Evolutionary conservation across 2,888 invertebrate species (phyloP).

Genomic region (Acanthosepion pharaonis): DNA sequence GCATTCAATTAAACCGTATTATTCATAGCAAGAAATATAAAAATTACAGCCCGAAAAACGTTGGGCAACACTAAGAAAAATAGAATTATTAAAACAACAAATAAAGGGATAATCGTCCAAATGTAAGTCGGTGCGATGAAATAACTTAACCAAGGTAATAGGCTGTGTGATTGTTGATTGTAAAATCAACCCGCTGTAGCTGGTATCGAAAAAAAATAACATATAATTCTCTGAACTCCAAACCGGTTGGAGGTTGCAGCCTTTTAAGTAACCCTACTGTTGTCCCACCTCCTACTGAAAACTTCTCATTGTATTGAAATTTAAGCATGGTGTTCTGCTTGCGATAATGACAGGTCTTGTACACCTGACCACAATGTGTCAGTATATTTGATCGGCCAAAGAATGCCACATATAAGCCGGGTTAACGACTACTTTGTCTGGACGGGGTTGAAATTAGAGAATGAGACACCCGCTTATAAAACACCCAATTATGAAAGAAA

Average conservation of each 20-base stretch:
- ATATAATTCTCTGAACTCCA: neutral
- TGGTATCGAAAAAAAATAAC: neutral
- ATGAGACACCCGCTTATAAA: neutral
- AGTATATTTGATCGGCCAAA: neutral
- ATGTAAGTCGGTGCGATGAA: too few relatives aligned
- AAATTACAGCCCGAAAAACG: too few relatives aligned
- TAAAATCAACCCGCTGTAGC: neutral
- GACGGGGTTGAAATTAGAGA: neutral
- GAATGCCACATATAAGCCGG: neutral
- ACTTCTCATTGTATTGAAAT: slow-evolving; percentile 20
- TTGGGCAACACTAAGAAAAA: too few relatives aligned
- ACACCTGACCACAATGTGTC: slow-evolving; percentile 9
- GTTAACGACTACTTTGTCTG: neutral
- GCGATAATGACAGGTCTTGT: neutral
- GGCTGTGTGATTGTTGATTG: neutral
- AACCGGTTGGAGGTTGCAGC: neutral
- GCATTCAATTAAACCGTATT: too few relatives aligned
- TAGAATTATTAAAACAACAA: too few relatives aligned
- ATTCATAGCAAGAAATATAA: too few relatives aligned
- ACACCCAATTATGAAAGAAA: neutral
- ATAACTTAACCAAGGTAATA: too few relatives aligned
- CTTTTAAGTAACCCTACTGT: neutral
- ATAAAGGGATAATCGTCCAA: too few relatives aligned
- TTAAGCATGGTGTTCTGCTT: neutral
- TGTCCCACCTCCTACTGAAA: neutral